Conservation (phyloP, 2,113 vertebrate genomes). For the Alexandromys fortis region DNA sequence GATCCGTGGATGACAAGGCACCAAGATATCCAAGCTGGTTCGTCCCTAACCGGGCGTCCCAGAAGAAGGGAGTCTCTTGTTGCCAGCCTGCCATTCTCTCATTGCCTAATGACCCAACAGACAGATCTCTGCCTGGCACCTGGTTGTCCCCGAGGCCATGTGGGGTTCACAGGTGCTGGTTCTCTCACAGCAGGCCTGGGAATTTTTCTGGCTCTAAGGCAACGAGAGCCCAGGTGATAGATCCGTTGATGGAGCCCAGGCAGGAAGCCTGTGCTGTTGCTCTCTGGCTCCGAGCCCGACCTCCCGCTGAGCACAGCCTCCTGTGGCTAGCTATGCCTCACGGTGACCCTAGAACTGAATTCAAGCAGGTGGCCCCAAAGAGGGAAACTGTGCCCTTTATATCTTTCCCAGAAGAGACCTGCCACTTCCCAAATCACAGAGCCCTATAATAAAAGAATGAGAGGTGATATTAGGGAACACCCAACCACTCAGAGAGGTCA, state of each 20-base stretch:
- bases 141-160: background rate
- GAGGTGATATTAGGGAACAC: background rate
- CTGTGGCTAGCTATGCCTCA: background rate
- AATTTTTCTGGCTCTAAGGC: constrained; percentile 39
- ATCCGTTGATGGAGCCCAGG: background rate
- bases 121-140: background rate
- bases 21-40: background rate
- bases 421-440: background rate
- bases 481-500: background rate
- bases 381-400: background rate
- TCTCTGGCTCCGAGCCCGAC: background rate
- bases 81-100: background rate
- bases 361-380: background rate
- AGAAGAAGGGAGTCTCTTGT: background rate
- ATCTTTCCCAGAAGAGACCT: constrained; percentile 15
- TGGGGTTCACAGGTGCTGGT: background rate
- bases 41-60: background rate
- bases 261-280: background rate
- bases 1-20: background rate
- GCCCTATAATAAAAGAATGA: constrained; percentile 23
- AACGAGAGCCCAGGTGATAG: background rate
- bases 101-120: background rate
- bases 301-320: background rate
- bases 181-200: constrained; percentile 15
- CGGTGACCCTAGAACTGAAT: background rate